Conservation (phyloP, 1,140 invertebrate genomes). For the Eumeta japonica region DNA sequence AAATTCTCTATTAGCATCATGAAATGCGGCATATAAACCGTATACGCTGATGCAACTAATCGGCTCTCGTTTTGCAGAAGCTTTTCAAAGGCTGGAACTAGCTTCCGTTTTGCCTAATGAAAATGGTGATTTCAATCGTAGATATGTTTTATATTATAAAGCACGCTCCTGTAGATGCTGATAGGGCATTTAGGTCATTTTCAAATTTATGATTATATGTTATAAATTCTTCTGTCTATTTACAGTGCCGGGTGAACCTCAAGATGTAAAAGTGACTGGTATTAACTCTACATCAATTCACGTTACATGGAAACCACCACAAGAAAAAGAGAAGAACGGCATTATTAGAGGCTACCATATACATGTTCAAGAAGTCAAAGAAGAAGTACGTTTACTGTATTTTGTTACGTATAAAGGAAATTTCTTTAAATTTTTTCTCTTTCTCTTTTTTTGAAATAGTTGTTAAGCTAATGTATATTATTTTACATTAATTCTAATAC, state of each 20-base stretch:
- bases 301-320: conserved; percentile 89
- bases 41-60: conserved; percentile 24
- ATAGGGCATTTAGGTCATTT: conserved; percentile 51
- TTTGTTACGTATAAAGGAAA: conserved; percentile 2
- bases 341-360: conserved; percentile 96
- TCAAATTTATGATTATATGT: conserved; percentile 16
- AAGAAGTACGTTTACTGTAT: conserved; percentile 64
- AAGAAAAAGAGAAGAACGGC: conserved; percentile 89
- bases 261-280: conserved; percentile 80
- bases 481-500: neutral
- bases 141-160: no score
- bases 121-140: no score
- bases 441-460: no score
- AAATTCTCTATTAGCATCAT: conserved; percentile 52
- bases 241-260: conserved; percentile 94
- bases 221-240: conserved; percentile 32
- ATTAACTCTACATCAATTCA: conserved; percentile 92
- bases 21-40: conserved; percentile 21
- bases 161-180: conserved; percentile 54
- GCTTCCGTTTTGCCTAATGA: no score
- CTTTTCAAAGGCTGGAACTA: no score
- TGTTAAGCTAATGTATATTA: no score
- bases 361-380: conserved; percentile 87
- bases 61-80: no score
- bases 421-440: conserved; percentile 4